Evolutionary conservation across 2,888 invertebrate species (phyloP).

Genomic region (Spialia ferax): DNA sequence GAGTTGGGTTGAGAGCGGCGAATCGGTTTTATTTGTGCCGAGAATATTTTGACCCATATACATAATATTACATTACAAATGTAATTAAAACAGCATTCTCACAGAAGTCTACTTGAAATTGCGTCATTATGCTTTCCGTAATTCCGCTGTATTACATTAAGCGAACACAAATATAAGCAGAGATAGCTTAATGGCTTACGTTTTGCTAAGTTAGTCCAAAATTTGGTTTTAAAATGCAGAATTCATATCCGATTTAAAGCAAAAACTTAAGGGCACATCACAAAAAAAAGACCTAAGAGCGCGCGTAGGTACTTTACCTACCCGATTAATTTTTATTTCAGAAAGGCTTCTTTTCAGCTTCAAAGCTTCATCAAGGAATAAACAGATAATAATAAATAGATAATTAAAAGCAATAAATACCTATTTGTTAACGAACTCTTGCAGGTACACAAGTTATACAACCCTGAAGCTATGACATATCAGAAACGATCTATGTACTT

Average conservation of each 20-base stretch:
- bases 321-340: no score
- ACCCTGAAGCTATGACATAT: not conserved
- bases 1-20: not conserved
- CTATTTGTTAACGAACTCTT: no score
- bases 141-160: not conserved
- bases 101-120: constrained; percentile 6
- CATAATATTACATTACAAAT: constrained; percentile 17
- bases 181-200: not conserved
- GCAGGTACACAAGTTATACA: no score
- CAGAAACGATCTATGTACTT: no score
- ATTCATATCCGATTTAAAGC: not conserved
- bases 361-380: no score
- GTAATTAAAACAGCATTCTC: constrained; percentile 4
- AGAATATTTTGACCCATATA: constrained; percentile 15
- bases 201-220: not conserved
- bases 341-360: no score
- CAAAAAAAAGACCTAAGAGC: no score
- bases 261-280: no score
- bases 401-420: no score
- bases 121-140: not conserved
- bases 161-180: not conserved
- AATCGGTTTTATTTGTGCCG: not conserved
- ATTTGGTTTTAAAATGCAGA: not conserved
- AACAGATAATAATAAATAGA: no score
- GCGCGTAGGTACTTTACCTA: no score